Evolutionary conservation across 2,113 vertebrate genomes (phyloP), one percentile per base, ranked within the genome.

Genomic region (Varanus komodoensis): DNA sequence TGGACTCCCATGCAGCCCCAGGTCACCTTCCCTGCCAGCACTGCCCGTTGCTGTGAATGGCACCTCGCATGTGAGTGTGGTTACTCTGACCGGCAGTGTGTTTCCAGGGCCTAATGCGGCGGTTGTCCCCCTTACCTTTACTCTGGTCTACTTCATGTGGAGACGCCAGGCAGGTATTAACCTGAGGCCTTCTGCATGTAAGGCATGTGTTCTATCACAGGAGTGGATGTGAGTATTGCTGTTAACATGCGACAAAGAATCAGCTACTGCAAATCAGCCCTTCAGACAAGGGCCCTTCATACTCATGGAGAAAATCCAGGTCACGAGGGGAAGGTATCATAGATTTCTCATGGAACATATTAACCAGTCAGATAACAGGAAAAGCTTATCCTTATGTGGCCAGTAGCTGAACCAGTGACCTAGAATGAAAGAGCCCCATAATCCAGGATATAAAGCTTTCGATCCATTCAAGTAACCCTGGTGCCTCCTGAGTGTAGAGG

Each of bases 401-500:
- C 75, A 82, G 68, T 21, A 69, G 74, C 38, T 82, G 80, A 87
- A 27, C 5, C n/a, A 92, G 29, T 91, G 38, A 91, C 80, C 67
- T 77, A 67, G 4, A 75, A 83, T 38, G 87, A 71, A 73, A 90
- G 38, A 67, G 17, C 67, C 84, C 44, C 0, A 44, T 79, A 86
- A 87, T 89, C n/a, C 61, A 89, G 2, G 84, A 57, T 69, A 61
- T 79, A 73, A 84, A 79, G 87, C 83, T 1, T 6, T 44, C 54
- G 17, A 95, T 8, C 38, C 14, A 68, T 88, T 11, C 17, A 81
- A 71, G 11, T 6, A 82, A 38, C 44, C 44, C 14, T 29, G 32
- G 48, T 89, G 21, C 84, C 67, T 38, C 71, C 69, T 1, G 7
- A 54, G 84, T 88, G 88, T 89, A 82, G 87, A 84, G 57, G 52